Conservation (phyloP, 2,113 vertebrate genomes). For the Chlamydotis undulata region DNA sequence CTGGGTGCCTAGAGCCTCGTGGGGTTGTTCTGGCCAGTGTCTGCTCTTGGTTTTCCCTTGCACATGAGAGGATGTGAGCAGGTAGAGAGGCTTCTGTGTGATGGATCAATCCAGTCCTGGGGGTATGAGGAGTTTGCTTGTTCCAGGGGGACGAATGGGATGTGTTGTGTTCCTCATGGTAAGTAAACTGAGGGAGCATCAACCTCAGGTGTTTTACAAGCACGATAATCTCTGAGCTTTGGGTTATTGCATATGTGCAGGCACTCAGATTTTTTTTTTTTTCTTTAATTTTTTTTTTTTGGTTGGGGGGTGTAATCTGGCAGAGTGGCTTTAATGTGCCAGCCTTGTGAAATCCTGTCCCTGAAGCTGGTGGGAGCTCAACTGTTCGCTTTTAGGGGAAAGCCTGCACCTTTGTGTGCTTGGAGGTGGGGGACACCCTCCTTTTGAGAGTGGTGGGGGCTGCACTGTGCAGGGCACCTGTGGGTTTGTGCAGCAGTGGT, state of each 20-base stretch:
- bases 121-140: accelerated
- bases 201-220: accelerated
- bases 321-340: neutral
- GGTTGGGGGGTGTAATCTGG: accelerated
- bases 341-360: neutral
- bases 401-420: neutral
- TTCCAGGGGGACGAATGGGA: too few species aligned
- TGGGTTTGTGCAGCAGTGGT: accelerated
- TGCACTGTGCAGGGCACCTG: accelerated
- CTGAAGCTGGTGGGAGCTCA: neutral
- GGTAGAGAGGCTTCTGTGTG: accelerated
- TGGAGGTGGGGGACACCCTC: neutral
- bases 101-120: accelerated
- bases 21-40: accelerated
- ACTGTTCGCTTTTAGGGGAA: accelerated
- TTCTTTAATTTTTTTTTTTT: too few species aligned
- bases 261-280: too few species aligned
- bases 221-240: accelerated
- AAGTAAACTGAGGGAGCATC: accelerated
- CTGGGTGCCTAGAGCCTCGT: accelerated
- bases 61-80: accelerated
- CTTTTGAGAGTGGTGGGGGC: accelerated
- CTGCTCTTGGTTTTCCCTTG: accelerated
- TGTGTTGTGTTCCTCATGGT: accelerated
- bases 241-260: accelerated